Conservation (phyloP, 1,140 invertebrate species). For the Plectus sambesii region DNA sequence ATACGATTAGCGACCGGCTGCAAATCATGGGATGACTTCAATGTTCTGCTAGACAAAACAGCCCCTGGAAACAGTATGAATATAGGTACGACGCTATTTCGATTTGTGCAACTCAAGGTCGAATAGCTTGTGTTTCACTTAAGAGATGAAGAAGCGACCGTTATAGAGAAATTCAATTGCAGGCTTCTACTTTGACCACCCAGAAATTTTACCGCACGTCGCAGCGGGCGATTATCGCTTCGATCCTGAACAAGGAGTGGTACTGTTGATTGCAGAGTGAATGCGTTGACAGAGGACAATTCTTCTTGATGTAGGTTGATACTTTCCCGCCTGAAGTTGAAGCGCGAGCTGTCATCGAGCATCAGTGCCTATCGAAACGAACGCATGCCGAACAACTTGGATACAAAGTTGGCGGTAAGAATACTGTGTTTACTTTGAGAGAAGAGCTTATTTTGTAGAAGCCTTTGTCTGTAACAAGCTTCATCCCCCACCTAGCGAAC, state of each 20-base stretch:
- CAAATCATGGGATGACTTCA: slow-evolving; percentile 1
- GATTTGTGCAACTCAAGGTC: background rate
- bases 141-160: too few species aligned
- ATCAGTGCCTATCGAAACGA: background rate
- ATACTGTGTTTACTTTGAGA: too few species aligned
- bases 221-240: background rate
- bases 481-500: too few species aligned
- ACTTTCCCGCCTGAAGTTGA: background rate
- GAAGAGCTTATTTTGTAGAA: too few species aligned
- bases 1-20: background rate
- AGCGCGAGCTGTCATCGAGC: background rate
- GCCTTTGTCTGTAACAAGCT: too few species aligned
- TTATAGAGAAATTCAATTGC: background rate
- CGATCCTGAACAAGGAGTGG: background rate
- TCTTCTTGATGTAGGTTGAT: background rate
- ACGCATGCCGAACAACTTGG: background rate
- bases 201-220: background rate
- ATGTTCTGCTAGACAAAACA: background rate
- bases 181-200: background rate
- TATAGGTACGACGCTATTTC: background rate
- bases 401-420: too few species aligned
- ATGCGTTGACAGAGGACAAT: too few species aligned
- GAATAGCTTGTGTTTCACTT: background rate
- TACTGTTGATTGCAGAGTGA: too few species aligned
- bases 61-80: background rate